Percentiles rank a stretch among this genome's conserved stretches.
Conservation (phyloP, 2,797 vertebrate species). For the Chelon auratus region DNA sequence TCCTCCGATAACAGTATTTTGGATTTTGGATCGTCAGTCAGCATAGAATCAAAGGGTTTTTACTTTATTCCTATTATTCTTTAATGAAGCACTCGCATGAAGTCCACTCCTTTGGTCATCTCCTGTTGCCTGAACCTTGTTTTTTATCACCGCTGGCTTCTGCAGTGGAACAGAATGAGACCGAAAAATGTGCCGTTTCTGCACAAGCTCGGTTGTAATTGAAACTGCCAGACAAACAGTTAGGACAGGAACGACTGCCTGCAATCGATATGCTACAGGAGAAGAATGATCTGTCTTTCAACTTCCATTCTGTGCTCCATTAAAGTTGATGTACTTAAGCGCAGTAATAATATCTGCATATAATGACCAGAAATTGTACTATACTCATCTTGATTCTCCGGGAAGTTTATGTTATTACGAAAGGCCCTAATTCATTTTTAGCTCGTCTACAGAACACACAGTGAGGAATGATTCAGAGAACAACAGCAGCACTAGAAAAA, state of each 20-base stretch:
- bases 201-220: slow-evolving; percentile 50
- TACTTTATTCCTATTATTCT: slow-evolving; percentile 8
- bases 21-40: slow-evolving; percentile 20
- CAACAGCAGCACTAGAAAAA: slow-evolving; percentile 9
- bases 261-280: slow-evolving; percentile 18
- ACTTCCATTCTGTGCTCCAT: slow-evolving; percentile 18
- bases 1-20: slow-evolving; percentile 62
- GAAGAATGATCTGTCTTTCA: slow-evolving; percentile 15
- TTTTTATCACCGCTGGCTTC: slow-evolving; percentile 30
- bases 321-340: slow-evolving; percentile 18
- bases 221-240: slow-evolving; percentile 35
- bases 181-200: slow-evolving; percentile 51
- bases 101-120: slow-evolving; percentile 15
- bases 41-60: slow-evolving; percentile 19
- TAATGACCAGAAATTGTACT: slow-evolving; percentile 11
- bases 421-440: slow-evolving; percentile 26
- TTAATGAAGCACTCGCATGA: not conserved
- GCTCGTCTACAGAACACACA: slow-evolving; percentile 17
- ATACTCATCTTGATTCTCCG: slow-evolving; percentile 16
- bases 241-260: slow-evolving; percentile 41
- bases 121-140: slow-evolving; percentile 26
- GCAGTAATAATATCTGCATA: not conserved
- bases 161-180: slow-evolving; percentile 35
- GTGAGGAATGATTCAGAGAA: slow-evolving; percentile 22
- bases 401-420: slow-evolving; percentile 29